These are phyloP conservation scores for Palythoa caribaeorum DNA, from an alignment of 92 coral and sea anemone species.

Conservation along the genomic window DNA sequence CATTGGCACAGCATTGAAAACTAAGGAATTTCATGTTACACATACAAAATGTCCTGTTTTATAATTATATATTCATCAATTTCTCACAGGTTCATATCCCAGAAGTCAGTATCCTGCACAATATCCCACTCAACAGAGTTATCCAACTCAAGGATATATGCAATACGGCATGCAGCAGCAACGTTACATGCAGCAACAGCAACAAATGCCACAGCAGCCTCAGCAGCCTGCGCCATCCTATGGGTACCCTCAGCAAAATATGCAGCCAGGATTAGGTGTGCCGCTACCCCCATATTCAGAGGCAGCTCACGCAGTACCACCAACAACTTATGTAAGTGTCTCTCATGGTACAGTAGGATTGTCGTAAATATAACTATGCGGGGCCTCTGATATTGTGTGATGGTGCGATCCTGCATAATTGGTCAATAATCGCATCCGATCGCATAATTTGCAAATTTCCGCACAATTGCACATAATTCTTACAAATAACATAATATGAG, in stretches of 20 bases:
- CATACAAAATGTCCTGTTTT: too few relatives aligned
- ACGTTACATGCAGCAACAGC: slow-evolving; percentile 51
- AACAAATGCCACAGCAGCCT: slow-evolving; percentile 38
- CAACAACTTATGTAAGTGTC: slow-evolving; percentile 36
- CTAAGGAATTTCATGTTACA: too few relatives aligned
- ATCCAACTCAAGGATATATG: slow-evolving; percentile 36
- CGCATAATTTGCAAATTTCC: too few relatives aligned
- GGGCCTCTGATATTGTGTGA: too few relatives aligned
- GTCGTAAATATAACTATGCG: background rate
- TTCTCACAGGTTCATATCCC: slow-evolving; percentile 17
- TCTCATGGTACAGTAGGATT: background rate
- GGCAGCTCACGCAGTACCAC: slow-evolving; percentile 46
- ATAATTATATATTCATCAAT: background rate
- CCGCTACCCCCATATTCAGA: slow-evolving; percentile 86
- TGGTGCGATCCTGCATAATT: too few relatives aligned
- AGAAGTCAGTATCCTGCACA: slow-evolving; percentile 30
- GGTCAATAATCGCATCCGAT: too few relatives aligned
- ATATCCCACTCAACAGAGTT: slow-evolving; percentile 44
- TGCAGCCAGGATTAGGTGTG: slow-evolving; percentile 65
- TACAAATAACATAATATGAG: too few relatives aligned
- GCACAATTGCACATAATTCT: too few relatives aligned
- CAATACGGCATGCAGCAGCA: slow-evolving; percentile 58
- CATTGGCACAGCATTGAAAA: too few relatives aligned
- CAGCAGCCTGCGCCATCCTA: slow-evolving; percentile 36
- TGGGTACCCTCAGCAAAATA: slow-evolving; percentile 34